phyloP scores from a whole-genome alignment of 2,888 invertebrate species.

The Orchesellides sinensis region DNA sequence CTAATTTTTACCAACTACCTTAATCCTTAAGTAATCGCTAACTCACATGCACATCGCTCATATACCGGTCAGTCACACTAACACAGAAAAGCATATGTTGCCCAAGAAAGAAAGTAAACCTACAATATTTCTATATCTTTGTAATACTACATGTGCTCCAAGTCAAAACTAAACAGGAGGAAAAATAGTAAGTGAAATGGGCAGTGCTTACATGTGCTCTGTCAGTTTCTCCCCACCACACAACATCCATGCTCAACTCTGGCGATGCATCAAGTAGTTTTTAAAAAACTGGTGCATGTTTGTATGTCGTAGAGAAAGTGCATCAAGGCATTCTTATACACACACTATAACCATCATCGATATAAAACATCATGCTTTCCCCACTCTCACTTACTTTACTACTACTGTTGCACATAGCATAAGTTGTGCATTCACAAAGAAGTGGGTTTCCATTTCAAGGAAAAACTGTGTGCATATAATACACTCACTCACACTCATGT shows the following conservation, averaged over 20 bases:
- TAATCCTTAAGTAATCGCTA: no score
- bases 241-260: background rate
- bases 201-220: constrained; percentile 4
- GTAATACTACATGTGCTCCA: no score
- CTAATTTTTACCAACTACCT: no score
- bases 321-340: background rate
- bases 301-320: background rate
- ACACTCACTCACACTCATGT: background rate
- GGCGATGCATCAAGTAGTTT: background rate
- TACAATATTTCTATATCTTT: no score
- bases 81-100: no score
- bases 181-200: no score
- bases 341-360: no score
- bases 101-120: no score
- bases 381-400: background rate
- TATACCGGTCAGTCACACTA: no score
- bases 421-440: background rate
- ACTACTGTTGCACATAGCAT: background rate
- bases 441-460: background rate
- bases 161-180: no score
- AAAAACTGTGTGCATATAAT: background rate
- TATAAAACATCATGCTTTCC: no score
- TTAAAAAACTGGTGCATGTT: background rate
- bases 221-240: background rate
- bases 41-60: no score